Evolutionary conservation across 2,888 invertebrate species (phyloP), one percentile per base, ranked within the genome.

Genomic region (Lypha dubia): DNA sequence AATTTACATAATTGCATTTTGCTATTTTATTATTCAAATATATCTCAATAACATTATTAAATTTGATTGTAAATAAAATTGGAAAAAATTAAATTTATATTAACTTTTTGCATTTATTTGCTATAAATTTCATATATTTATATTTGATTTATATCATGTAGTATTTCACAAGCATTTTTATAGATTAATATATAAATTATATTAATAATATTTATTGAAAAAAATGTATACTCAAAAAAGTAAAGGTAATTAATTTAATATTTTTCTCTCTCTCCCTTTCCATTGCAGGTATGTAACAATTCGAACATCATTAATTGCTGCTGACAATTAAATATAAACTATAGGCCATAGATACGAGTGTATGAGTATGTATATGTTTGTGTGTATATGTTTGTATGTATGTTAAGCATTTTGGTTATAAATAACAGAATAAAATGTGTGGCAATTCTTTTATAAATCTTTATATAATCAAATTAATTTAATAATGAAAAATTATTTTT

Each of bases 221-320:
- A 74, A n/a, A n/a, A n/a, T n/a, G n/a, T n/a, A n/a, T 62, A 28
- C 1, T 1, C 24, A 56, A 51, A 46, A 32, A 22, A 51, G 4
- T 51, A 22, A 15, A 22, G 20, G 32, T 41, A 76, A 77, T 76
- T 60, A 60, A 60, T 60, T 67, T 24, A 38, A 58, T 9, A 35
- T 63, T 62, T 32, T 20, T 44, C 35, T 44, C 35, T 24, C 56
- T 41, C 7, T 58, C 17, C 63, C 24, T 15, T 82, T 44, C 44
- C 74, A 60, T 83, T 83, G 68, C 79, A 83, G 83, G 83, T 83
- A 83, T 67, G 83, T 83, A 83, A 65, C 56, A 63, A 5, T 44
- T 41, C 4, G n/a, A 28, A 20, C 58, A 62, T 60, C 68, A 68
- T 53, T 63, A 56, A 75, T 63, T 70, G 75, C 63, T 62, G 74